Base-by-base conservation (phyloP, 2,888 invertebrate species). In the Suillia variegata region DNA sequence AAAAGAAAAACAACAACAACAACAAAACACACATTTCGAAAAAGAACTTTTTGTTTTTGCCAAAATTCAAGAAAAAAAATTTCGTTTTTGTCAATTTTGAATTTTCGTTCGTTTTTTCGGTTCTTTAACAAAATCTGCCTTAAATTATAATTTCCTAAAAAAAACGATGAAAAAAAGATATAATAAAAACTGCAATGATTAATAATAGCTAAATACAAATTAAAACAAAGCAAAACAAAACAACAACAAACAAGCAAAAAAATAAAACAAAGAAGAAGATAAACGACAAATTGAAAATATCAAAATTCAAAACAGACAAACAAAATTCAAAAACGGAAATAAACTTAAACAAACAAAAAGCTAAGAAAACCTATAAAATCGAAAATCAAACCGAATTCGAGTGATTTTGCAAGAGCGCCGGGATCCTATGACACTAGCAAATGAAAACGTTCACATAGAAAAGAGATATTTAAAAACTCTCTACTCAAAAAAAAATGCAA, bases 91-190 rank as follows among this genome's bases (percentile, higher is more conserved):
- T 4, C n/a, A 13, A 38, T 38, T 38, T 38, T 26, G 26, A 26
- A 26, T 45, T 45, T 17, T 20, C 5, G 18, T 45, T 5, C 18
- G 5, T 18, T 45, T 45, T 45, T 85, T 85, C 85, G 85, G 85
- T 85, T 80, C 81, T 80, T 82, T 78, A 63, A 85, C 85, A 85
- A 86, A 86, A 86, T 86, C 86, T 87, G 86, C 87, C 87, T 87
- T 87, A 87, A 81, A 83, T 86, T 87, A 86, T 86, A 86, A 18
- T 24, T 53, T 51, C 13, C 38, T 13, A 38, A 38, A n/a, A 56
- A 58, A 42, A 58, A 63, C 42, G 56, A 62, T 24, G 56, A 59
- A 17, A 56, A 26, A 58, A 54, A 42, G 61, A 31, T 51, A 58
- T 45, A 56, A 62, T 12, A 65, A 38, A 21, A 51, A 22, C 24